These are phyloP conservation scores for Acanthacorydalis orientalis DNA, from an alignment of 2,888 invertebrate species.

Conservation along the genomic window DNA sequence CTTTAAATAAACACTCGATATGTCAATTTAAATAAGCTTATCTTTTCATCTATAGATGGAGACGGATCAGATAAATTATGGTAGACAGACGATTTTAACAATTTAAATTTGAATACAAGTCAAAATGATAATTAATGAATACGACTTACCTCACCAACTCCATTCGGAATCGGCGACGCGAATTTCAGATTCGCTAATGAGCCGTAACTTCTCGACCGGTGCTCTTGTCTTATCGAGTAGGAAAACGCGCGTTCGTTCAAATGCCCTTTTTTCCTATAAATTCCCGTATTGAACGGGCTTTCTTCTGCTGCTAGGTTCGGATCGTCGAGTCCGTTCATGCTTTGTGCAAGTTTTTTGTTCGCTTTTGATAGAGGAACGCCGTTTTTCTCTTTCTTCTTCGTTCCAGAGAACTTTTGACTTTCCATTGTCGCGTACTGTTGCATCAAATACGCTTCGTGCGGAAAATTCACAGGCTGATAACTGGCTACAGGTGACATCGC, in stretches of 20 bases:
- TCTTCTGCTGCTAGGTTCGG: slow-evolving; percentile 25
- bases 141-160: slow-evolving; percentile 22
- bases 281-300: slow-evolving; percentile 60
- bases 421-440: slow-evolving; percentile 39
- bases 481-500: slow-evolving; percentile 39
- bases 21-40: no score
- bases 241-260: slow-evolving; percentile 86
- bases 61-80: no score
- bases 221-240: slow-evolving; percentile 86
- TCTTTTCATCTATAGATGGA: no score
- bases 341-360: slow-evolving; percentile 46
- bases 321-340: slow-evolving; percentile 45
- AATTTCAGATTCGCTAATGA: slow-evolving; percentile 82
- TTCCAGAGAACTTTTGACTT: slow-evolving; percentile 15
- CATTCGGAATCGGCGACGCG: slow-evolving; percentile 46
- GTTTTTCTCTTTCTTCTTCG: slow-evolving; percentile 41
- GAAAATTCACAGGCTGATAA: slow-evolving; percentile 37
- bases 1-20: not conserved
- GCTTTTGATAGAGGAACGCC: slow-evolving; percentile 27
- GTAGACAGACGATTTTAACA: no score
- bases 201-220: slow-evolving; percentile 82
- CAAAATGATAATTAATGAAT: not conserved
- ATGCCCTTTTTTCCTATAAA: slow-evolving; percentile 80
- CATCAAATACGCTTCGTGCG: slow-evolving; percentile 38
- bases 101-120: not conserved